Conservation (phyloP, 2,113 vertebrate genomes). For the Strix aluco region DNA sequence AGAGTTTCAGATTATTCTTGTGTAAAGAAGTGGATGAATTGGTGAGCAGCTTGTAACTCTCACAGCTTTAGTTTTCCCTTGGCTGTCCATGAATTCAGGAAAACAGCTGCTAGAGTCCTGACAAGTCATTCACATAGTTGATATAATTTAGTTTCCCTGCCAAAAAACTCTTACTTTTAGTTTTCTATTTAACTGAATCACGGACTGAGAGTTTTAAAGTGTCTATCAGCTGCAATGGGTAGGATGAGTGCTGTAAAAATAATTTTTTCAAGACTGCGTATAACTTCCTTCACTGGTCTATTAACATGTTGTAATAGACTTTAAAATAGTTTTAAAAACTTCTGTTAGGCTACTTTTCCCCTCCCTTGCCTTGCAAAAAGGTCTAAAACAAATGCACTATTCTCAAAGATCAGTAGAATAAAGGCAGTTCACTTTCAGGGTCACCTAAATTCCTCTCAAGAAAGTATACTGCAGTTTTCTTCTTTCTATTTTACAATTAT, state of each 20-base stretch:
- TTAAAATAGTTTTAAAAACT: not conserved
- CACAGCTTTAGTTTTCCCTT: slow-evolving; percentile 47
- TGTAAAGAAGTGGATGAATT: slow-evolving; percentile 2
- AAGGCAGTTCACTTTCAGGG: not conserved
- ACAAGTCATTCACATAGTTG: slow-evolving; percentile 32
- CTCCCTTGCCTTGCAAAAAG: not conserved
- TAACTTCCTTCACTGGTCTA: not conserved
- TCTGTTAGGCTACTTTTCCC: not conserved
- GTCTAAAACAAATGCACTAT: not conserved
- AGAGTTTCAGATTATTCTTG: not conserved
- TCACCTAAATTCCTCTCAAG: not conserved
- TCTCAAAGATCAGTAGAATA: not conserved
- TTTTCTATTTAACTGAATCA: slow-evolving; percentile 42
- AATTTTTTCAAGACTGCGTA: not conserved
- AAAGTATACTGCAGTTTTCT: not conserved
- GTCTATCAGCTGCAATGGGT: not conserved
- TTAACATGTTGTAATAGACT: not conserved
- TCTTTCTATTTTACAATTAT: not conserved
- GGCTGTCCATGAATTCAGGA: slow-evolving; percentile 15
- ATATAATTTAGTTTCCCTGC: slow-evolving; percentile 41
- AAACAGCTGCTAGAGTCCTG: slow-evolving; percentile 55
- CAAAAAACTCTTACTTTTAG: slow-evolving; percentile 38
- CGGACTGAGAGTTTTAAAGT: not conserved
- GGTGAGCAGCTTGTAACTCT: slow-evolving; percentile 30
- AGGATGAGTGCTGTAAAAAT: not conserved